Evolutionary conservation across 2,888 invertebrate genomes (phyloP).

Genomic region (Drosophila pseudotakahashii): DNA sequence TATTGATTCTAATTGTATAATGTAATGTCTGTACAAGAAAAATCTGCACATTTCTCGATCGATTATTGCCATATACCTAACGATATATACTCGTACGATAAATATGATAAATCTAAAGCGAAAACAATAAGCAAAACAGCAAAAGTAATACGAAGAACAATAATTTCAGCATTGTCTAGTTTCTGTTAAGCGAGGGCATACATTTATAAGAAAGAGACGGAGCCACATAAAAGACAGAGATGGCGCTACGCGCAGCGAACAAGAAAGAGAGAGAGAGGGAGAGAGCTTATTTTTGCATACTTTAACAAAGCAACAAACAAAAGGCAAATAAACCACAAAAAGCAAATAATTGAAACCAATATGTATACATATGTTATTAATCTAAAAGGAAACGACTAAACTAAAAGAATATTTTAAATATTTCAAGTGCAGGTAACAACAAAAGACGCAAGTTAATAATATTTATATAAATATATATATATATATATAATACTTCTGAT

Average conservation of each 20-base stretch:
- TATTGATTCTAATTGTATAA: constrained; percentile 57
- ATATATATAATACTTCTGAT: constrained; percentile 36
- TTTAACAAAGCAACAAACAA: constrained; percentile 49
- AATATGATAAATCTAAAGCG: constrained; percentile 34
- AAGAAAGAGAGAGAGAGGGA: constrained; percentile 53
- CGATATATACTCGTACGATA: constrained; percentile 24
- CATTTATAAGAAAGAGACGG: constrained; percentile 18
- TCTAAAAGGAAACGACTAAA: constrained; percentile 23
- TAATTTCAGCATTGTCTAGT: constrained; percentile 65
- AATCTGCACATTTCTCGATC: constrained; percentile 46
- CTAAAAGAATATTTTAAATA: constrained; percentile 50
- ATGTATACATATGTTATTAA: constrained; percentile 44
- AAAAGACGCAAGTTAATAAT: constrained; percentile 53
- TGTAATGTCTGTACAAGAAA: constrained; percentile 56
- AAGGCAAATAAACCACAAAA: constrained; percentile 23
- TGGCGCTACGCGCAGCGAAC: constrained; percentile 2
- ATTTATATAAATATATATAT: constrained; percentile 37
- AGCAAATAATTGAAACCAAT: constrained; percentile 33
- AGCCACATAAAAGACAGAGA: constrained; percentile 14
- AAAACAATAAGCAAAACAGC: constrained; percentile 57
- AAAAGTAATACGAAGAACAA: constrained; percentile 71
- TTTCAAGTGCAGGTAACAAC: constrained; percentile 60
- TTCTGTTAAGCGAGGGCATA: constrained; percentile 59
- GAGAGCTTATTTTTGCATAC: constrained; percentile 73
- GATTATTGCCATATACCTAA: constrained; percentile 42